Conservation (phyloP, 2,888 invertebrate genomes). For the Conistra vaccinii region DNA sequence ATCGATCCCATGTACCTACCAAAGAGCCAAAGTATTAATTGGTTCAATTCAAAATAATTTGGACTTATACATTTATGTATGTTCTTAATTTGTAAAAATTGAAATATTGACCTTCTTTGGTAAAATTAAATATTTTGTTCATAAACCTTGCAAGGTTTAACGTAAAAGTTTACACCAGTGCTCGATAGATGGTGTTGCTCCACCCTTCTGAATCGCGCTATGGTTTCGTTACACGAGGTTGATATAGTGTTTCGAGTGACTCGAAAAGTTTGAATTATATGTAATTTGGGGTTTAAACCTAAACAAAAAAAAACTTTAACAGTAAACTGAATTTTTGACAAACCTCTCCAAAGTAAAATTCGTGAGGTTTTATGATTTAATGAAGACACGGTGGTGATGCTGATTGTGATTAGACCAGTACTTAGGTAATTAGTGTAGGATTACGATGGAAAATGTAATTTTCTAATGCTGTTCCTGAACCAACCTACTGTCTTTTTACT, state of each 20-base stretch:
- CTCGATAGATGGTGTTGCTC: slow-evolving; percentile 19
- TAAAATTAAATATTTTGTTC: neutral
- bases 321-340: slow-evolving; percentile 16
- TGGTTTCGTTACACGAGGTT: slow-evolving; percentile 16
- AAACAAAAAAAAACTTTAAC: slow-evolving; percentile 3
- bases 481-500: neutral
- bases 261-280: neutral
- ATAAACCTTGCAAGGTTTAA: neutral
- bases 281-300: neutral
- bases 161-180: neutral
- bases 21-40: no score
- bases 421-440: neutral
- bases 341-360: slow-evolving; percentile 20
- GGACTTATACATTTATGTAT: no score
- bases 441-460: neutral
- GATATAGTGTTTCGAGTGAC: neutral
- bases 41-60: neutral
- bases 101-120: neutral
- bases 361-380: slow-evolving; percentile 2
- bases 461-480: neutral
- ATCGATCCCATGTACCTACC: neutral
- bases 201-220: slow-evolving; percentile 15
- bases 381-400: neutral
- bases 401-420: neutral
- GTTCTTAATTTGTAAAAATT: neutral